Evolutionary conservation across 1,140 invertebrate genomes (phyloP).

Genomic region (Plodia interpunctella): DNA sequence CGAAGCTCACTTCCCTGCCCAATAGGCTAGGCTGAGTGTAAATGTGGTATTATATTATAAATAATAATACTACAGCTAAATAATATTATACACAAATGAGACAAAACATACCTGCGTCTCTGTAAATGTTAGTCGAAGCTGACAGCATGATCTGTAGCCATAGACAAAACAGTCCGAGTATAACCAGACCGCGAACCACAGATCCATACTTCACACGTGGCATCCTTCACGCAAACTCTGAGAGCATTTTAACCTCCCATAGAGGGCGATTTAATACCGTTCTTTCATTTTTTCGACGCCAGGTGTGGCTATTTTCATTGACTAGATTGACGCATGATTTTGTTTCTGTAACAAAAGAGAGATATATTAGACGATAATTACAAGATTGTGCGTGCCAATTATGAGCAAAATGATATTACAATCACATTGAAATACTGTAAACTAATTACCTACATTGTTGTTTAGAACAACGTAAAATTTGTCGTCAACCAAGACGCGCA

Average conservation of each 20-base stretch:
- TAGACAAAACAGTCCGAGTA: constrained; percentile 55
- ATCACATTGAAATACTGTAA: no score
- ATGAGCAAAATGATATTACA: no score
- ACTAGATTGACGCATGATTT: constrained; percentile 21
- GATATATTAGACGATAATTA: no score
- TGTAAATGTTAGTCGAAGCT: constrained; percentile 47
- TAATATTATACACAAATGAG: neutral
- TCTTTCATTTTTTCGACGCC: neutral
- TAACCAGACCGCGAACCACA: constrained; percentile 52
- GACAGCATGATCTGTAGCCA: constrained; percentile 69
- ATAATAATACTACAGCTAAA: no score
- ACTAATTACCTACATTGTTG: no score
- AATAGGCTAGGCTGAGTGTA: no score
- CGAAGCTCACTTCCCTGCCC: no score
- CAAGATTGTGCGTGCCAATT: no score
- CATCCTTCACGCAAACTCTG: constrained; percentile 30
- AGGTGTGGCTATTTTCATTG: constrained; percentile 8
- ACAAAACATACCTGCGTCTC: constrained; percentile 49
- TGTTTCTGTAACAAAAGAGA: constrained; percentile 8
- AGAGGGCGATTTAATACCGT: constrained; percentile 18
- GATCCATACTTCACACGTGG: constrained; percentile 61
- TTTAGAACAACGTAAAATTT: no score
- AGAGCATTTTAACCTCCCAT: neutral
- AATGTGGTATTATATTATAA: no score
- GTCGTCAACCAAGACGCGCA: no score